These are phyloP conservation scores for Lobophora halterata DNA, from an alignment of 2,888 invertebrate species.

Conservation along the genomic window DNA sequence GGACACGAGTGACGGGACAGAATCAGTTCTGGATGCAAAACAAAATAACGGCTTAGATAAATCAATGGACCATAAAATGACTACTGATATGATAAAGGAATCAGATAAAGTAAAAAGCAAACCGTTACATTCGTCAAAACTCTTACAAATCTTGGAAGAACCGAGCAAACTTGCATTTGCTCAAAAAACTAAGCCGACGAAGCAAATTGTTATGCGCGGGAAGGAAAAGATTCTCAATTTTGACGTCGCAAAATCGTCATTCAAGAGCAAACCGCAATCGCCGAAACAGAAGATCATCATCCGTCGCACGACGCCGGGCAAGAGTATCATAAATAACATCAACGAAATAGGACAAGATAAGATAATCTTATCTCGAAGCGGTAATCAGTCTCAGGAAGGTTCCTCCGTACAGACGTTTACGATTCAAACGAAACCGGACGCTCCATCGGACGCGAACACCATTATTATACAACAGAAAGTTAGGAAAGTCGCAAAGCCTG, in stretches of 20 bases:
- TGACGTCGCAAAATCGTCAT: constrained; percentile 60
- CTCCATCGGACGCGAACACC: constrained; percentile 56
- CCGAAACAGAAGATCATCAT: constrained; percentile 74
- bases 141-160: constrained; percentile 80
- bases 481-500: constrained; percentile 58
- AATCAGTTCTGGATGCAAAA: constrained; percentile 33
- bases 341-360: constrained; percentile 63
- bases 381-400: constrained; percentile 53
- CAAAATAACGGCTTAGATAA: constrained; percentile 47
- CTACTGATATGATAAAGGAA: constrained; percentile 49
- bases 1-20: constrained; percentile 40
- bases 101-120: constrained; percentile 44
- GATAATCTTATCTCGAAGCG: constrained; percentile 64
- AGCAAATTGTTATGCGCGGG: constrained; percentile 54
- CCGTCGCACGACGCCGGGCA: constrained; percentile 58
- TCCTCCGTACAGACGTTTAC: constrained; percentile 69
- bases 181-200: constrained; percentile 47
- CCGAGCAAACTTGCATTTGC: constrained; percentile 55
- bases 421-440: constrained; percentile 61
- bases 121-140: constrained; percentile 73
- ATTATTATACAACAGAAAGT: constrained; percentile 68
- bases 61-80: constrained; percentile 49
- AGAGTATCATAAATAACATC: constrained; percentile 58
- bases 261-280: constrained; percentile 54
- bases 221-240: constrained; percentile 75